Base-by-base conservation (phyloP, 2,888 invertebrate species). In the Plagodis pulveraria region DNA sequence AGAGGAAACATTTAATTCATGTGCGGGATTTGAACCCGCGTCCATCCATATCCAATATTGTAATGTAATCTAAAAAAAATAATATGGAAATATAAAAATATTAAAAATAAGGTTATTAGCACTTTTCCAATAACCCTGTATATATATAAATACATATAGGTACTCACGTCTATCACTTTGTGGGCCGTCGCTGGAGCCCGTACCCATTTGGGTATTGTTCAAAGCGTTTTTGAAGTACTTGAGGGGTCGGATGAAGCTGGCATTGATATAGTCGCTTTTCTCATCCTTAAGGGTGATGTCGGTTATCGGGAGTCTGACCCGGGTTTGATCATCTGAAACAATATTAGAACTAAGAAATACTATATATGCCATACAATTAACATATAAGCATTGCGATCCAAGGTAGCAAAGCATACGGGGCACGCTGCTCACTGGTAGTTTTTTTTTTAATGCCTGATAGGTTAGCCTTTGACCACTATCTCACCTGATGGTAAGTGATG, bases 191-290 rank as follows among this genome's bases (percentile, higher is more conserved):
- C 5, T 42, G 8, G 42, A 6, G n/a, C 9, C 6, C 0, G n/a
- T n/a, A n/a, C 2, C 41, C 9, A 2, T 11, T 1, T 5, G 1
- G 42, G 0, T 42, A 12, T 6, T 12, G 6, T 88, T 73, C 22
- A 22, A 22, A 2, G 22, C 22, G 61, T 89, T 90, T 59, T 90
- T 89, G 12, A 74, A 66, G 0, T 83, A 74, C 2, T 78, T 72
- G 0, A 77, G 63, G 74, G 94, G 87, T 67, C 94, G 95, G 69
- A 99, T 98, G 80, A 96, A 97, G 89, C 98, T 99, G 55, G 99
- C 99, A 86, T 99, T 99, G 67, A 99, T 98, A 82, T 99, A 99
- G 86, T 99, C 99, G 6, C 96, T 93, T 34, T 96, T 97, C 0
- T 59, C 50, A 9, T 95, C 69, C 70, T 93, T 94, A 0, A 11